A percentile compares a stretch with the other conserved stretches of the same genome.
Conservation (phyloP, 1,140 invertebrate genomes). For the Branchinecta lynchi region DNA sequence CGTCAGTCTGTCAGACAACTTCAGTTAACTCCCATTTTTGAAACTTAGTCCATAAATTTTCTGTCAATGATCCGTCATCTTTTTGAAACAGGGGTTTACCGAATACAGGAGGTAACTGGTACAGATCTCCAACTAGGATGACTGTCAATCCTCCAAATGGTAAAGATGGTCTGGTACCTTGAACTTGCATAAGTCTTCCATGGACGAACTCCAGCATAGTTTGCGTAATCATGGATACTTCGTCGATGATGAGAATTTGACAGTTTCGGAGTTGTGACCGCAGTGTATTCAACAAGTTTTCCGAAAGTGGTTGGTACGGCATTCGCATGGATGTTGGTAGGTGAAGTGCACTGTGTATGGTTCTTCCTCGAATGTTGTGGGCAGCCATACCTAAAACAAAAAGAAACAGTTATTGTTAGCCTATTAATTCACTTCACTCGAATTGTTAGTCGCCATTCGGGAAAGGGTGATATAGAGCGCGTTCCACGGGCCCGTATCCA, state of each 20-base stretch:
- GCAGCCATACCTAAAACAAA: background rate
- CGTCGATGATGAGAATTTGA: conserved; percentile 3
- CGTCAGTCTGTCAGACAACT: background rate
- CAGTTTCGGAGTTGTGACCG: background rate
- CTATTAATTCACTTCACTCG: no score
- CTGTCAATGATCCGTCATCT: background rate
- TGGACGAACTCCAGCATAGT: background rate
- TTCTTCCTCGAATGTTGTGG: background rate
- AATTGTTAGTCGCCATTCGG: no score
- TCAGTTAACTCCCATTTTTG: background rate
- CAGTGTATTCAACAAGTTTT: background rate
- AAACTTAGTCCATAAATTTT: background rate
- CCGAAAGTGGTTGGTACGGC: conserved; percentile 10
- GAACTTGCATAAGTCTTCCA: background rate
- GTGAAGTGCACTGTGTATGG: background rate
- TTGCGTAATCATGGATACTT: background rate
- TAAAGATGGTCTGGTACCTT: background rate
- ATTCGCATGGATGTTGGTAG: background rate
- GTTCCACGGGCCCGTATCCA: no score
- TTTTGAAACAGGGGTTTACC: background rate
- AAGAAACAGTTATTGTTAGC: no score
- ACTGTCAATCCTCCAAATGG: conserved; percentile 6
- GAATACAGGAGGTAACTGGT: background rate
- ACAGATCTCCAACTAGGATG: background rate
- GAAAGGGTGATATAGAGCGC: no score